Base-by-base conservation (phyloP, 2,888 invertebrate genomes). In the Argynnis bischoffii region DNA sequence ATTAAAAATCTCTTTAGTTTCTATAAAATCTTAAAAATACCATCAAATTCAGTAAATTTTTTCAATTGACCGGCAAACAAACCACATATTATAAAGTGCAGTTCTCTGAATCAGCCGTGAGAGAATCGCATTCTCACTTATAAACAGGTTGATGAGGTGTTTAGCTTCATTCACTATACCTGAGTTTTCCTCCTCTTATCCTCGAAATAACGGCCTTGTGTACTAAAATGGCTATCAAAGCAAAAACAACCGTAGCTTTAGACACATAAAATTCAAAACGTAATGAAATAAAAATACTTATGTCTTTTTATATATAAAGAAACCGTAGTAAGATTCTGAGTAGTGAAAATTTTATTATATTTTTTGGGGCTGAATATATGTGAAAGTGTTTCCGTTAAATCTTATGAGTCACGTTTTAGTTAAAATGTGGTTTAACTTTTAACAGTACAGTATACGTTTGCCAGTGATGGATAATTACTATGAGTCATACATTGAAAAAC, bases 101-200 rank as follows among this genome's bases (percentile, higher is more conserved):
- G 54, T 67, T 63, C 67, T 41, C 21, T 54, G 67, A 67, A 66
- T 69, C 50, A 64, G 26, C 53, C 68, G 70, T 66, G 70, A 68
- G 70, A 67, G 51, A 60, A 66, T 67, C 54, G 51, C 63, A 67
- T 72, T 64, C 69, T 66, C 63, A 53, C 56, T 61, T 48, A 41
- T 41, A 71, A 70, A 74, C 72, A 65, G 69, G 74, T 74, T 71
- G 64, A 53, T 64, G 63, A 60, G 35, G 64, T 69, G 64, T 64
- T 63, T 26, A 6, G 51, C 46, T 72, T 66, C 69, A 69, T 69
- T 69, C 69, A 69, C 59, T 54, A 57, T 57, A 47, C 31, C 57
- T 70, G 66, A 67, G 70, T 74, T 74, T 74, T 74, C 74, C 74
- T 74, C 73, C 60, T 74, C 1, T 1, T 16, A 21, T 21, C 46